These are phyloP conservation scores for Chloropsis cyanopogon DNA, from an alignment of 2,113 vertebrate genomes.

Conservation along the genomic window DNA sequence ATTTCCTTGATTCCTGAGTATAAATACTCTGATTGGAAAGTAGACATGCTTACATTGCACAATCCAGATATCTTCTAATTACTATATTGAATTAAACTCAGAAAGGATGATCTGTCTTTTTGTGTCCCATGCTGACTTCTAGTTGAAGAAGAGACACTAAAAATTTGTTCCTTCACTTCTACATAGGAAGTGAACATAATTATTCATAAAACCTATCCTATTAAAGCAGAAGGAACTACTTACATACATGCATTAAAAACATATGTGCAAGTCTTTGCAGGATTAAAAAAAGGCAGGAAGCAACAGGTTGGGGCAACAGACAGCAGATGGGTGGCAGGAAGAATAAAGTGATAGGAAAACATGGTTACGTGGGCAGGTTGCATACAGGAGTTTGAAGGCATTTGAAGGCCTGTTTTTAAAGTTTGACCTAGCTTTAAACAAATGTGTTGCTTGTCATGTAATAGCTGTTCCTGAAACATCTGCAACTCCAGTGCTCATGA, in stretches of 20 bases:
- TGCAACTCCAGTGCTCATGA: not conserved
- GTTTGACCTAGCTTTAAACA: not conserved
- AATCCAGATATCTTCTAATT: not conserved
- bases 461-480: not conserved
- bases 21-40: not conserved
- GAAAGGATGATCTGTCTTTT: not conserved
- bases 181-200: not conserved
- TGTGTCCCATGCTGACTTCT: not conserved
- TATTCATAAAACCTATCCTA: not conserved
- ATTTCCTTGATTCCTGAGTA: not conserved
- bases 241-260: not conserved
- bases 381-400: not conserved
- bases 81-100: not conserved
- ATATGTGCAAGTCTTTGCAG: not conserved
- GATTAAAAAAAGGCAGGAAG: constrained; percentile 37
- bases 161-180: not conserved
- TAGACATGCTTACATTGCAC: not conserved
- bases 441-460: not conserved
- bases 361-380: not conserved
- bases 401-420: not conserved
- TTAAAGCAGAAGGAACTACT: not conserved
- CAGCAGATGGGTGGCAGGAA: not conserved
- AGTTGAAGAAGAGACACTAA: not conserved
- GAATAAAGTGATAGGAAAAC: not conserved
- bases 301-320: constrained; percentile 19